Percentiles rank a stretch among this genome's conserved stretches.
Evolutionary conservation across 2,888 invertebrate species (phyloP).

Genomic region (Lampropteryx suffumata): DNA sequence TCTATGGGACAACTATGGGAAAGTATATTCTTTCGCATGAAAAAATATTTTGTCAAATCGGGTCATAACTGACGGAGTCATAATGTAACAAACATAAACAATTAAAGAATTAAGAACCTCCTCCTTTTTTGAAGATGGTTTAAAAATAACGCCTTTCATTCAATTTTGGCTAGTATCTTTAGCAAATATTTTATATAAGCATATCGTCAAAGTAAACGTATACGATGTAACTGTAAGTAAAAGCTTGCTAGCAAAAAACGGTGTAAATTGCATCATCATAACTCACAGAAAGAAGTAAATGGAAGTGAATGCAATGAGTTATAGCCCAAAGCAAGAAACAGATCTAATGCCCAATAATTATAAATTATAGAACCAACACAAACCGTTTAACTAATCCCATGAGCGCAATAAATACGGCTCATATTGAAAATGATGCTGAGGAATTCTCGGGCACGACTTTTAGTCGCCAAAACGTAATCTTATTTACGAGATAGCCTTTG

Average conservation of each 20-base stretch:
- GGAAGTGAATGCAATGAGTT: constrained; percentile 19
- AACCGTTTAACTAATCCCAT: constrained; percentile 25
- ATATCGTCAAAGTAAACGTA: neutral
- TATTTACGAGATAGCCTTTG: too few relatives aligned
- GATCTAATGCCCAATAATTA: constrained; percentile 34
- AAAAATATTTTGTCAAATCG: too few relatives aligned
- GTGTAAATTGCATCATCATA: constrained; percentile 5
- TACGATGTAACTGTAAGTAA: neutral
- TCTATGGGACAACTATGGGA: too few relatives aligned
- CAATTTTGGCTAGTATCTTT: too few relatives aligned
- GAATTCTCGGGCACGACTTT: constrained; percentile 28
- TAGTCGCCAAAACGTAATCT: too few relatives aligned
- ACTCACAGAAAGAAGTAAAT: constrained; percentile 16
- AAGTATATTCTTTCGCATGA: too few relatives aligned
- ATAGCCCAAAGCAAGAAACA: constrained; percentile 31
- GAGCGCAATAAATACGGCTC: constrained; percentile 21
- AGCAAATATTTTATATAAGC: too few relatives aligned
- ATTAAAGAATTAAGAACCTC: too few relatives aligned
- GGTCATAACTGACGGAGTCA: too few relatives aligned
- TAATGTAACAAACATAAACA: too few relatives aligned
- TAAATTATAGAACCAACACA: constrained; percentile 33
- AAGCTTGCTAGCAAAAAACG: neutral
- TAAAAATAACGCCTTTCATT: too few relatives aligned
- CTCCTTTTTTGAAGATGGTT: too few relatives aligned
- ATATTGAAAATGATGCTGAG: constrained; percentile 22